These are phyloP conservation scores for Phylloscopus trochilus DNA, from an alignment of 2,113 vertebrate genomes.

Conservation along the genomic window DNA sequence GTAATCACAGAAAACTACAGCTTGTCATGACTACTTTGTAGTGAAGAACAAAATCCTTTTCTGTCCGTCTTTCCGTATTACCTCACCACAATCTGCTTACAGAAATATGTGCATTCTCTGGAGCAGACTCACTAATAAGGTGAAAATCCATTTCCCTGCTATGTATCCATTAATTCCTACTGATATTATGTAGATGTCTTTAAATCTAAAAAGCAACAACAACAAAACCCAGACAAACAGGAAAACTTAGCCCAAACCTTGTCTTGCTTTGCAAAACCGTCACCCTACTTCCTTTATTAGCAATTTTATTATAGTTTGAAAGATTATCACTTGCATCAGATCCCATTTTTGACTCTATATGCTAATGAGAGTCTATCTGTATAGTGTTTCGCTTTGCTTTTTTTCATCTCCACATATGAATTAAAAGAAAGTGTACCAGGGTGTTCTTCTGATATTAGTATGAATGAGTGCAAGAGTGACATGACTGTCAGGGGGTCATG, in stretches of 20 bases:
- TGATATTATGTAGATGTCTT: not conserved
- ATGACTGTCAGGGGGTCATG: not conserved
- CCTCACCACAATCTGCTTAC: not conserved
- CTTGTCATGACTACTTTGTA: not conserved
- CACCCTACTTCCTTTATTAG: not conserved
- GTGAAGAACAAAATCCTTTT: not conserved
- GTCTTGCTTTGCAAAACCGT: not conserved
- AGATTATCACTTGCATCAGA: not conserved
- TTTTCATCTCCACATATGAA: not conserved
- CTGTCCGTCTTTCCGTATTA: not conserved
- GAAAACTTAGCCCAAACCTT: not conserved
- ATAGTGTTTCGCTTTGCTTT: not conserved
- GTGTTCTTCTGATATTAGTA: not conserved
- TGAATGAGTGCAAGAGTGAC: not conserved
- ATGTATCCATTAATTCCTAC: not conserved
- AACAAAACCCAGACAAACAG: not conserved
- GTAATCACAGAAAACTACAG: not conserved
- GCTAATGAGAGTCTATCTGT: not conserved
- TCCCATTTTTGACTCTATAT: not conserved
- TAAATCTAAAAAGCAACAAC: not conserved
- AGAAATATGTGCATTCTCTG: not conserved
- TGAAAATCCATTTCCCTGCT: not conserved
- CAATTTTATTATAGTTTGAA: not conserved
- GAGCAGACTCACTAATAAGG: not conserved
- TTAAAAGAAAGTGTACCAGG: not conserved